Evolutionary conservation across 2,113 vertebrate species (phyloP).

Genomic region (Paramisgurnus dabryanus): DNA sequence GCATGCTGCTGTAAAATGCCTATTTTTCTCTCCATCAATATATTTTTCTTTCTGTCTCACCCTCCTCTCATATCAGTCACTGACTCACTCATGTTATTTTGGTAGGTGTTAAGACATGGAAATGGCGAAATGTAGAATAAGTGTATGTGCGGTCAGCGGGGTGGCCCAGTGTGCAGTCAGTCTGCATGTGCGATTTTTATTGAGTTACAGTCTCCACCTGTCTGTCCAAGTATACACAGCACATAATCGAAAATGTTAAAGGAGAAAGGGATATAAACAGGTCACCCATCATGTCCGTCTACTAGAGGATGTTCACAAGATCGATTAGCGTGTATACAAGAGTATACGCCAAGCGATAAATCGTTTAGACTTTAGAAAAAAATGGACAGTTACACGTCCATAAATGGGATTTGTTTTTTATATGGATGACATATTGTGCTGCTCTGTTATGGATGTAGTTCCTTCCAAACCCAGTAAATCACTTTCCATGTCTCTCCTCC

Average conservation of each 20-base stretch:
- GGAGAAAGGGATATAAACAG: too few relatives aligned
- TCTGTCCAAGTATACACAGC: too few relatives aligned
- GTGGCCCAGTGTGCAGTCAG: not conserved
- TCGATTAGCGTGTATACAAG: too few relatives aligned
- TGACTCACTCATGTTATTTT: constrained; percentile 53
- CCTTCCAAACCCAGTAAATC: constrained; percentile 62
- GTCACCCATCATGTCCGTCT: too few relatives aligned
- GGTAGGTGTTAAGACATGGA: constrained; percentile 29
- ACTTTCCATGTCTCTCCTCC: constrained; percentile 69
- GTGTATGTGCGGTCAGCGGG: constrained; percentile 1
- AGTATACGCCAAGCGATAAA: too few relatives aligned
- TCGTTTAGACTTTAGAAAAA: too few relatives aligned
- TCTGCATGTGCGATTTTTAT: too few relatives aligned
- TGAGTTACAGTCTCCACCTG: too few relatives aligned
- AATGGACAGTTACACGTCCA: not conserved
- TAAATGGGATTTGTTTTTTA: constrained; percentile 15
- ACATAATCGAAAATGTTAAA: too few relatives aligned
- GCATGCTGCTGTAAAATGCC: not conserved
- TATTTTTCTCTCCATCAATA: constrained; percentile 30
- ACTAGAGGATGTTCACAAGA: too few relatives aligned
- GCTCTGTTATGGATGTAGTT: constrained; percentile 49
- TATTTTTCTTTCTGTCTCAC: constrained; percentile 16
- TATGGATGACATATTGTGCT: constrained; percentile 36
- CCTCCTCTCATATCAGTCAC: constrained; percentile 33
- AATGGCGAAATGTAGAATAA: constrained; percentile 12